phyloP scores from a whole-genome alignment of 1,140 invertebrate species.

The Carcinoscorpius rotundicauda region DNA sequence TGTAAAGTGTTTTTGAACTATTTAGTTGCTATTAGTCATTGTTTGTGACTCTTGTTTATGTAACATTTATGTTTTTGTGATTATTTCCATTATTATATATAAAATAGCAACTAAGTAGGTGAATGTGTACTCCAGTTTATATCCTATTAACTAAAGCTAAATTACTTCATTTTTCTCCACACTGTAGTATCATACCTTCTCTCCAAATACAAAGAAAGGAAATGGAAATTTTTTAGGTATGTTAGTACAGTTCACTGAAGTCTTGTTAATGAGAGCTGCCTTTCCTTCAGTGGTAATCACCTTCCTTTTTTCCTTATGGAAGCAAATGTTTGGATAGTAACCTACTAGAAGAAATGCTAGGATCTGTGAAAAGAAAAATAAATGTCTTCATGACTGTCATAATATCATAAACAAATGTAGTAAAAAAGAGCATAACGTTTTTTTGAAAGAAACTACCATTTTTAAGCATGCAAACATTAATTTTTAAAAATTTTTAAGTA shows the following conservation, averaged over 20 bases:
- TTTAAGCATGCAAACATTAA: too few species aligned
- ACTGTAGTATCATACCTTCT: constrained; percentile 51
- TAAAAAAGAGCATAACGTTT: not conserved
- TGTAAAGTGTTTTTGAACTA: too few species aligned
- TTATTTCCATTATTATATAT: too few species aligned
- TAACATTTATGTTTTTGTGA: too few species aligned
- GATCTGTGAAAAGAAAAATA: constrained; percentile 25
- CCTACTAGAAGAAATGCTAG: constrained; percentile 77
- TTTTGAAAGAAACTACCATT: constrained; percentile 12
- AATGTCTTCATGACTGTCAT: not conserved
- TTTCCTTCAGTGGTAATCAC: constrained; percentile 92
- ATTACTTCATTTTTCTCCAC: too few species aligned
- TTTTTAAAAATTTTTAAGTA: too few species aligned
- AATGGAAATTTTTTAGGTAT: constrained; percentile 63
- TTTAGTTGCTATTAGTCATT: too few species aligned
- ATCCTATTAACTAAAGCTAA: too few species aligned
- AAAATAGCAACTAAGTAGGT: too few species aligned
- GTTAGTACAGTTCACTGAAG: constrained; percentile 89
- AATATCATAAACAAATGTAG: not conserved
- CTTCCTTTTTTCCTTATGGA: constrained; percentile 88
- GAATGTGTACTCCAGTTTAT: too few species aligned
- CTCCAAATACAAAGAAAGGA: constrained; percentile 94
- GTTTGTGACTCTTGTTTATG: too few species aligned
- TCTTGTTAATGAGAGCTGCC: constrained; percentile 87
- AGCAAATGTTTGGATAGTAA: constrained; percentile 92